Evolutionary conservation across 1,140 invertebrate genomes (phyloP).

Genomic region (Spodoptera litura): DNA sequence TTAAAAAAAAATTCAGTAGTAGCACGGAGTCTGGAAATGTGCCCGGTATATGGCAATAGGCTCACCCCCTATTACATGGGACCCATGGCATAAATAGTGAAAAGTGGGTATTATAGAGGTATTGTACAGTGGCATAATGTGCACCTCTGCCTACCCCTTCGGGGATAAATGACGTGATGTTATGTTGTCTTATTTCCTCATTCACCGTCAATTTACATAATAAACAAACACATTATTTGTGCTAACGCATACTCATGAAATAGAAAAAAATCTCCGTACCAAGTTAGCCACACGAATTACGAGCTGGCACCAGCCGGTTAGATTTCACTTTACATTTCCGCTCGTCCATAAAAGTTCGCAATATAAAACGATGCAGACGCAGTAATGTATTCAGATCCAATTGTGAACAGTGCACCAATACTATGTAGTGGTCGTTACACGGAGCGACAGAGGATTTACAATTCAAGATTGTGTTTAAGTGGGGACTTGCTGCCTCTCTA

Average conservation of each 20-base stretch:
- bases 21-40: no score
- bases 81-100: no score
- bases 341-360: slow-evolving; percentile 47
- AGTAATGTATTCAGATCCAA: slow-evolving; percentile 52
- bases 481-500: slow-evolving; percentile 37
- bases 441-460: slow-evolving; percentile 42
- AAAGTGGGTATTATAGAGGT: no score
- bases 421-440: slow-evolving; percentile 42
- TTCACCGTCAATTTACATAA: slow-evolving; percentile 1
- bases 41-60: no score
- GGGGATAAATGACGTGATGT: no score
- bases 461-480: slow-evolving; percentile 49
- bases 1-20: no score
- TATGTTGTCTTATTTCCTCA: no score
- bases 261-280: slow-evolving; percentile 1
- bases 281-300: slow-evolving; percentile 32
- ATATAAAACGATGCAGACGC: slow-evolving; percentile 46
- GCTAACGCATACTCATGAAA: background rate
- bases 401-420: slow-evolving; percentile 44
- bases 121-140: no score
- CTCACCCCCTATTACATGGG: no score
- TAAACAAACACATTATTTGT: slow-evolving; percentile 11
- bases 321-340: slow-evolving; percentile 51
- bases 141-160: no score
- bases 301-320: slow-evolving; percentile 39